Conservation (phyloP, 2,888 invertebrate genomes). For the Parnassius smintheus region DNA sequence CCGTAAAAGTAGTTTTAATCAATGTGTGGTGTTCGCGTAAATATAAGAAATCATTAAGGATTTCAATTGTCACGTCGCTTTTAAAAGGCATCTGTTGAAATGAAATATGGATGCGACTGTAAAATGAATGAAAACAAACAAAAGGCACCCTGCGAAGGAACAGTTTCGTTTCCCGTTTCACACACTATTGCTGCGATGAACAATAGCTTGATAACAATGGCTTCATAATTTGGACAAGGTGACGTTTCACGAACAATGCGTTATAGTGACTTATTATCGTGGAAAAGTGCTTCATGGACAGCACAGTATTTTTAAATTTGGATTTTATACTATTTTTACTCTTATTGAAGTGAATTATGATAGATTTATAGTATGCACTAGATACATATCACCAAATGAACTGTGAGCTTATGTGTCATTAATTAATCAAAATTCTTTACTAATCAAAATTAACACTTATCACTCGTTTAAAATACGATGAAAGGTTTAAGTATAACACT, state of each 20-base stretch:
- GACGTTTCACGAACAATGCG: slow-evolving; percentile 68
- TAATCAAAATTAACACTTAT: too few species aligned
- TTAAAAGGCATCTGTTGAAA: slow-evolving; percentile 7
- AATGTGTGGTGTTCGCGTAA: too few species aligned
- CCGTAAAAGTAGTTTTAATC: too few species aligned
- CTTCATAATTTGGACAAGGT: slow-evolving; percentile 73
- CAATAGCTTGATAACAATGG: slow-evolving; percentile 74
- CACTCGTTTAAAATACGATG: too few species aligned
- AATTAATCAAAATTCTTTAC: too few species aligned
- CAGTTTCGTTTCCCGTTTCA: slow-evolving; percentile 75
- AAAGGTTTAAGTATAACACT: too few species aligned
- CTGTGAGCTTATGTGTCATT: too few species aligned
- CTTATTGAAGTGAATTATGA: too few species aligned
- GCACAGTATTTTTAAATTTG: slow-evolving; percentile 1
- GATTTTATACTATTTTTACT: neutral
- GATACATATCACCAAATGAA: too few species aligned
- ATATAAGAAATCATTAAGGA: too few species aligned
- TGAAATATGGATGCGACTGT: slow-evolving; percentile 13
- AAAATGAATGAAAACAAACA: slow-evolving; percentile 26
- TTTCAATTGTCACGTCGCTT: neutral
- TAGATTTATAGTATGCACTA: too few species aligned
- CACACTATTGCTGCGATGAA: slow-evolving; percentile 71
- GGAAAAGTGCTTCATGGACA: slow-evolving; percentile 49
- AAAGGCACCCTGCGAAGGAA: slow-evolving; percentile 45
- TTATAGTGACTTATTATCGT: slow-evolving; percentile 74